phyloP scores from a whole-genome alignment of 2,113 vertebrate species.

The Phyllopteryx taeniolatus region DNA sequence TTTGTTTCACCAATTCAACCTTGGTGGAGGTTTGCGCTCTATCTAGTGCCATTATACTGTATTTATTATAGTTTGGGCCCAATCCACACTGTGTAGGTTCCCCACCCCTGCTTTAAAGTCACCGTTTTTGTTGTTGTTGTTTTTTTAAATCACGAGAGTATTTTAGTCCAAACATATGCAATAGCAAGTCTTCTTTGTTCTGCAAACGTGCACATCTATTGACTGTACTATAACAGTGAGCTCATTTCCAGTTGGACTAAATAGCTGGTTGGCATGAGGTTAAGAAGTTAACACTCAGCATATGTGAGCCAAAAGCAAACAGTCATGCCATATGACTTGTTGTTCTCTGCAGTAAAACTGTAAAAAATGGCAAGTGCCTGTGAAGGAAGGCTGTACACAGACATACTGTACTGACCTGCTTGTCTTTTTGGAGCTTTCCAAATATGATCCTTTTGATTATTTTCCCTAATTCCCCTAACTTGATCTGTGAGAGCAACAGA shows the following conservation, averaged over 20 bases:
- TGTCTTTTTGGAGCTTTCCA: background rate
- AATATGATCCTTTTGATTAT: slow-evolving; percentile 5
- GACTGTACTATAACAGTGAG: slow-evolving; percentile 3
- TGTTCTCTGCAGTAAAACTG: slow-evolving; percentile 67
- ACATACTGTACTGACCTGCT: background rate
- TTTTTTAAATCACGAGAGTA: too few relatives aligned
- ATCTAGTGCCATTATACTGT: too few relatives aligned
- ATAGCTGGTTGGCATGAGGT: slow-evolving; percentile 6
- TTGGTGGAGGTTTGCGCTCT: too few relatives aligned
- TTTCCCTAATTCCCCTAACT: slow-evolving; percentile 8
- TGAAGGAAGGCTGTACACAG: slow-evolving; percentile 13
- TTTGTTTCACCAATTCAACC: too few relatives aligned
- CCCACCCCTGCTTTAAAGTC: too few relatives aligned
- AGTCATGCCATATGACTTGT: slow-evolving; percentile 60
- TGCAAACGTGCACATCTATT: slow-evolving; percentile 9
- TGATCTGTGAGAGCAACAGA: slow-evolving; percentile 4
- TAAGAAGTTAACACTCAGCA: slow-evolving; percentile 49
- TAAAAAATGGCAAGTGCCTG: slow-evolving; percentile 32
- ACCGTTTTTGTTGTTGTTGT: too few relatives aligned
- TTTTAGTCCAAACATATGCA: background rate
- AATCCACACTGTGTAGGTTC: too few relatives aligned
- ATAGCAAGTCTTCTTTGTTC: background rate
- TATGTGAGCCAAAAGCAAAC: slow-evolving; percentile 60
- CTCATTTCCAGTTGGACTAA: slow-evolving; percentile 25
- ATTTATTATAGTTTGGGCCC: too few relatives aligned